Evolutionary conservation across 2,113 vertebrate species (phyloP).

Genomic region (Mormoops blainvillei): DNA sequence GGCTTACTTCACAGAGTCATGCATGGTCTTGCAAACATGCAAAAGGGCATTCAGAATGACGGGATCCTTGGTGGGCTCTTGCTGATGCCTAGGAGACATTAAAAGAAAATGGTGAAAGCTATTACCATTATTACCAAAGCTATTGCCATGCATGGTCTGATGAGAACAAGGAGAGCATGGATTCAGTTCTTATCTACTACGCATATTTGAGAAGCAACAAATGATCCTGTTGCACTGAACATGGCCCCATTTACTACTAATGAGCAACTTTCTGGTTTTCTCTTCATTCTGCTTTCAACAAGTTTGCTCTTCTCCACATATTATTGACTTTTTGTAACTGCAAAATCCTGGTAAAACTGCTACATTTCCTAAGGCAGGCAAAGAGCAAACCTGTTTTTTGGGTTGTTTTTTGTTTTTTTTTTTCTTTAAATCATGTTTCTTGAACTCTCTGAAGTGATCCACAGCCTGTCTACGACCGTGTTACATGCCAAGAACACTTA

Average conservation of each 20-base stretch:
- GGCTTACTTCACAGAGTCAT: conserved; percentile 97
- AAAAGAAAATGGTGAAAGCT: conserved; percentile 16
- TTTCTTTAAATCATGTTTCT: not conserved
- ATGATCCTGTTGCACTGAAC: not conserved
- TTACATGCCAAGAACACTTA: not conserved
- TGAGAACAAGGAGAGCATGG: not conserved
- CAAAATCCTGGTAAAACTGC: not conserved
- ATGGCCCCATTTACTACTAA: not conserved
- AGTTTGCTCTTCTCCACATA: not conserved
- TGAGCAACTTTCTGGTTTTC: not conserved
- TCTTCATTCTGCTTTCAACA: not conserved
- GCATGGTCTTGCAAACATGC: conserved; percentile 98
- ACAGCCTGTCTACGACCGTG: not conserved
- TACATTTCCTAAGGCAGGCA: not conserved
- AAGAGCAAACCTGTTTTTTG: not conserved
- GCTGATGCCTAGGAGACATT: conserved; percentile 86
- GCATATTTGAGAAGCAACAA: not conserved
- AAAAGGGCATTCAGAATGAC: conserved; percentile 97
- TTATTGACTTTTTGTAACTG: not conserved
- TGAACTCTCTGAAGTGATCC: not conserved
- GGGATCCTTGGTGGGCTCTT: conserved; percentile 93
- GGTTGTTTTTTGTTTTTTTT: too few species aligned
- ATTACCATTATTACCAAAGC: too few species aligned
- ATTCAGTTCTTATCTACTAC: not conserved
- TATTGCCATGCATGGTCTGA: too few species aligned